Evolutionary conservation across 2,888 invertebrate genomes (phyloP).

Genomic region (Zeuzera pyrina): DNA sequence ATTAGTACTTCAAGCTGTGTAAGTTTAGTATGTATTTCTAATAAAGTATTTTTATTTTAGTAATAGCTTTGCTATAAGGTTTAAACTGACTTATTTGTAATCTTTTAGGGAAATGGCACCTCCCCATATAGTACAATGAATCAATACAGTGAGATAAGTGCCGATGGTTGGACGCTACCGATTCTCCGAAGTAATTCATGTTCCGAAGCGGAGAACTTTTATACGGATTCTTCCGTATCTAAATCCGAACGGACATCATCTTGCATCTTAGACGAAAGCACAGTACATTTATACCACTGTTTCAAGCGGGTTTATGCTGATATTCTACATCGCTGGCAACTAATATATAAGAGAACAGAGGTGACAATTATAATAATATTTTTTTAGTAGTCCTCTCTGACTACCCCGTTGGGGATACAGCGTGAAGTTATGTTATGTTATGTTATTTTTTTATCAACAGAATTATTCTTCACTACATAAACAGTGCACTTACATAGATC

Average conservation of each 20-base stretch:
- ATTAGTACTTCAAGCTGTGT: slow-evolving; percentile 61
- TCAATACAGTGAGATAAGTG: slow-evolving; percentile 79
- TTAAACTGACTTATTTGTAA: background rate
- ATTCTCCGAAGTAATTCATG: slow-evolving; percentile 88
- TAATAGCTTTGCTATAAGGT: background rate
- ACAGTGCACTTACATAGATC: too few relatives aligned
- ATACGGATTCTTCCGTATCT: slow-evolving; percentile 47
- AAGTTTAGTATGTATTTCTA: slow-evolving; percentile 22
- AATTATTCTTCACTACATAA: too few relatives aligned
- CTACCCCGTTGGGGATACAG: too few relatives aligned
- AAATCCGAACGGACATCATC: slow-evolving; percentile 39
- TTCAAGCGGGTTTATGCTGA: slow-evolving; percentile 92
- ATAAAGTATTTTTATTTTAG: background rate
- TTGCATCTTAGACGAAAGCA: slow-evolving; percentile 57
- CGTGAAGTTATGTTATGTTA: too few relatives aligned
- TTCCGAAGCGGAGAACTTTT: slow-evolving; percentile 87
- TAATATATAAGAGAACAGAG: slow-evolving; percentile 84
- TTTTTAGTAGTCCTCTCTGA: too few relatives aligned
- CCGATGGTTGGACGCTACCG: slow-evolving; percentile 84
- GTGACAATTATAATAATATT: too few relatives aligned
- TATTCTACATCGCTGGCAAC: slow-evolving; percentile 87
- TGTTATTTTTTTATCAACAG: too few relatives aligned
- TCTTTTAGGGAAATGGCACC: slow-evolving; percentile 73
- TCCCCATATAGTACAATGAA: slow-evolving; percentile 94
- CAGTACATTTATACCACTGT: slow-evolving; percentile 80